Base-by-base conservation (phyloP, 2,797 vertebrate species). In the Heterohyrax brucei region DNA sequence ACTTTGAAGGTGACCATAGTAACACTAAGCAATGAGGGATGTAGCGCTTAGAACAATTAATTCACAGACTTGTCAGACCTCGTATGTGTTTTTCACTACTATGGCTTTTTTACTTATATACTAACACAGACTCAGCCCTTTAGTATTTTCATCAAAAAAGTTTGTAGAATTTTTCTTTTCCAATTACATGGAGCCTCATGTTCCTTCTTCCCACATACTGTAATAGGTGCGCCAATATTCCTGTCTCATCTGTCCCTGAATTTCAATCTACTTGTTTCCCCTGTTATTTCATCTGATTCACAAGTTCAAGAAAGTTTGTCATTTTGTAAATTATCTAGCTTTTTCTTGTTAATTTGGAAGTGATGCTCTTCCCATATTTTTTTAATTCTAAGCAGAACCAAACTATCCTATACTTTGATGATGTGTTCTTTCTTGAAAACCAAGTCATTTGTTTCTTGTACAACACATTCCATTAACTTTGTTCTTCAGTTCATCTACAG, bases 331-430 rank as follows among this genome's bases (percentile, higher is more conserved):
- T 91, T 53, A 59, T 44, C 21, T 81, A 80, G 72, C 0, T 62
- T 19, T 77, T 87, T 13, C 9, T 21, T 73, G 10, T 87, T 87
- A 77, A 39, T 78, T 89, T 95, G 21, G 77, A 90, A 64, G 64
- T 83, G 19, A 78, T n/a, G n/a, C 1, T 93, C 59, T 59, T 61
- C 48, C 19, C 7, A 72, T 4, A 2, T 50, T 90, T 28, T 28
- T 7, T 30, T 13, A 3, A 82, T 68, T 5, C 10, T 64, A 50
- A n/a, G 39, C 10, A 91, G 22, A 91, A 93, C 89, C 1, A 78
- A 8, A 22, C 44, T 61, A n/a, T 87, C 8, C 53, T 75, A 59
- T 7, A 75, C 83, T 89, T 87, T 95, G 64, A 87, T n/a, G 12
- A 6, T n/a, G 18, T 53, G 12, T 56, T 48, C 4, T 89, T 18